phyloP scores from a whole-genome alignment of 2,113 vertebrate genomes.

The Artemisiospiza belli region DNA sequence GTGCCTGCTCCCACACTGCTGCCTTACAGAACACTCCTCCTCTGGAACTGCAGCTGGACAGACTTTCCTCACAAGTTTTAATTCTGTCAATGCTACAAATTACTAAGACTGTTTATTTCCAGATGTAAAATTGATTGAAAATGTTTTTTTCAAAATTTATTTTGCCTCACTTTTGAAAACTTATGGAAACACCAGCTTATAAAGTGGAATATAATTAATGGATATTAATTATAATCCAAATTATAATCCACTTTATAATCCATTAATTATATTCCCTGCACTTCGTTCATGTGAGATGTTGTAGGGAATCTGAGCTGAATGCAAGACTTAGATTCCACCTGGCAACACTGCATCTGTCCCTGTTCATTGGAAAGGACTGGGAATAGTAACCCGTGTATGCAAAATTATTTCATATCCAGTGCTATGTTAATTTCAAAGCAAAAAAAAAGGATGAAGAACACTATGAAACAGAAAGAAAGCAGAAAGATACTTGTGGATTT shows the following conservation, averaged over 20 bases:
- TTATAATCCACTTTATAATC: no score
- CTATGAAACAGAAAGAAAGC: background rate
- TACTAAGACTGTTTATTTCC: background rate
- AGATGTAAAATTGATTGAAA: constrained; percentile 3
- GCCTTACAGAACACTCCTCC: background rate
- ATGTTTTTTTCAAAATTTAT: background rate
- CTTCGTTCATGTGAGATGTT: background rate
- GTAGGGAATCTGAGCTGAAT: background rate
- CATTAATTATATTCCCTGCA: background rate
- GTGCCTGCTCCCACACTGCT: background rate
- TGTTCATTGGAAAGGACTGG: background rate
- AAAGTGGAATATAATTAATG: constrained; percentile 16
- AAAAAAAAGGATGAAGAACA: background rate
- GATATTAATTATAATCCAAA: no score
- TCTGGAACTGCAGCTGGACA: background rate
- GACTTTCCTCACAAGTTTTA: constrained; percentile 29
- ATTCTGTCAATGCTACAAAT: background rate
- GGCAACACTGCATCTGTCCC: background rate
- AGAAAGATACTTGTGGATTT: background rate
- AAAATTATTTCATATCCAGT: background rate
- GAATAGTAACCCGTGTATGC: background rate
- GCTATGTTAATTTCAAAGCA: background rate
- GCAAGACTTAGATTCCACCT: background rate
- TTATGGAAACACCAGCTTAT: background rate
- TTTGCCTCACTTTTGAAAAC: background rate